Conservation (phyloP, 2,888 invertebrate species). For the Cremastinae sp. region DNA sequence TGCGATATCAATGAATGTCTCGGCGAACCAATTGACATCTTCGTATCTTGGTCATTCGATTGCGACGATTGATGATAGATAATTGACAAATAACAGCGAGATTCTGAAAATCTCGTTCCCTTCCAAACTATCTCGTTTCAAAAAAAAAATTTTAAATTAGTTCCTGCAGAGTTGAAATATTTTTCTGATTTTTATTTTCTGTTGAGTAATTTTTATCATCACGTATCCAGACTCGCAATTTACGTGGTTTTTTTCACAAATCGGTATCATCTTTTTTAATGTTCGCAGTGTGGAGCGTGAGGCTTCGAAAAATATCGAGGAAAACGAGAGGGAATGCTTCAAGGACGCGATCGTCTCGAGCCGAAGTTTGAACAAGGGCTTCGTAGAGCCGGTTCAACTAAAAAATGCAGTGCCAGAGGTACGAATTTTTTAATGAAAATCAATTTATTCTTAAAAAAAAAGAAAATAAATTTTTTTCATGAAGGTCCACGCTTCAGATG, state of each 20-base stretch:
- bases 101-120: slow-evolving; percentile 7
- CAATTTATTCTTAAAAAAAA: neutral
- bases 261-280: neutral
- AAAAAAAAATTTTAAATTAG: neutral
- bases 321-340: slow-evolving; percentile 77
- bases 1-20: slow-evolving; percentile 13
- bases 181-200: no score
- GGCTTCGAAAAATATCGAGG: slow-evolving; percentile 78
- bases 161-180: neutral
- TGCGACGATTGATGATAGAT: slow-evolving; percentile 7
- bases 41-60: slow-evolving; percentile 4
- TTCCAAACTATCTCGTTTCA: neutral
- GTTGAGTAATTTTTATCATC: no score
- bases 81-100: slow-evolving; percentile 3
- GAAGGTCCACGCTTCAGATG: neutral
- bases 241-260: no score
- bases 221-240: no score
- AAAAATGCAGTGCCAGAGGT: slow-evolving; percentile 75
- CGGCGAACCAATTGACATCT: slow-evolving; percentile 25
- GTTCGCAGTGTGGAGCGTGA: slow-evolving; percentile 74
- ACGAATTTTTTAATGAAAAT: neutral
- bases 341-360: slow-evolving; percentile 78
- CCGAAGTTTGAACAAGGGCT: slow-evolving; percentile 76
- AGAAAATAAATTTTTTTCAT: neutral
- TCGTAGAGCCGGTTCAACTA: slow-evolving; percentile 70